phyloP scores from a whole-genome alignment of 2,888 invertebrate species.

The Flabesymbios commensalis region DNA sequence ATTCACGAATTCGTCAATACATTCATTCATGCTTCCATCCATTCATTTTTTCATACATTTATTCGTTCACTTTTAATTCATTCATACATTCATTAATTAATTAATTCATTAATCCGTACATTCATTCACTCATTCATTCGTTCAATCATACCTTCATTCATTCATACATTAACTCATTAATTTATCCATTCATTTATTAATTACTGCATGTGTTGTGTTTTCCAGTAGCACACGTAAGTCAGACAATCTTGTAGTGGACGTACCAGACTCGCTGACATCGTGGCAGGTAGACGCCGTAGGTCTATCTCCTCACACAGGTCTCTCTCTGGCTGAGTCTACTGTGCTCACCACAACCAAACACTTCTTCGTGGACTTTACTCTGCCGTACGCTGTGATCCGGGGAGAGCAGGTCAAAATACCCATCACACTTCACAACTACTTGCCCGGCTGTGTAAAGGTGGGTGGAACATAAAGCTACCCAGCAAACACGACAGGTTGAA shows the following conservation, averaged over 20 bases:
- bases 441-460: constrained; percentile 73
- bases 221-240: neutral
- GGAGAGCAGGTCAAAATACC: constrained; percentile 71
- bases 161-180: too few species aligned
- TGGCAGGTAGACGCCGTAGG: constrained; percentile 70
- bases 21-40: too few species aligned
- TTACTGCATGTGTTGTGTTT: too few species aligned
- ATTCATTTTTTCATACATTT: too few species aligned
- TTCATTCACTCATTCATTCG: too few species aligned
- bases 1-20: too few species aligned
- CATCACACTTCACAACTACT: constrained; percentile 75
- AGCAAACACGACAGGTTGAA: neutral
- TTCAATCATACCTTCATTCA: too few species aligned
- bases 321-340: constrained; percentile 64
- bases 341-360: constrained; percentile 70
- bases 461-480: constrained; percentile 51
- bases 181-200: too few species aligned
- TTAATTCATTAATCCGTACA: too few species aligned
- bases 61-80: too few species aligned
- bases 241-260: constrained; percentile 17
- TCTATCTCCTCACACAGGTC: constrained; percentile 63
- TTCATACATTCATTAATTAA: too few species aligned
- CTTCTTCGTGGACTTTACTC: constrained; percentile 74
- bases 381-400: constrained; percentile 71
- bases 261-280: constrained; percentile 70